Evolutionary conservation across 2,113 vertebrate species (phyloP).

Genomic region (Chaetura pelagica): DNA sequence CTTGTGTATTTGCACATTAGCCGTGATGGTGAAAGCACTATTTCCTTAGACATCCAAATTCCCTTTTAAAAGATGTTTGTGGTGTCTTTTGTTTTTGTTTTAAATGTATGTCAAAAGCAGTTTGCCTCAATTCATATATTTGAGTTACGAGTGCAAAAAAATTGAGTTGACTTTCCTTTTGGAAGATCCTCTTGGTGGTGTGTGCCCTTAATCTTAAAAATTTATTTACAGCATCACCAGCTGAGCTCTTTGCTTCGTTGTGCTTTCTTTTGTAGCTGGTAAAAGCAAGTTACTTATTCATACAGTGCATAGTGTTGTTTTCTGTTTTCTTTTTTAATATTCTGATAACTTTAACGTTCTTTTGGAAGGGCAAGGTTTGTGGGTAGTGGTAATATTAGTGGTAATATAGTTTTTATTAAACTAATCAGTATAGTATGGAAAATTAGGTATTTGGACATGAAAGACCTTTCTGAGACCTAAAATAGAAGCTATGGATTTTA

Average conservation of each 20-base stretch:
- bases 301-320: neutral
- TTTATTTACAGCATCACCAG: neutral
- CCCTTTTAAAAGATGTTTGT: neutral
- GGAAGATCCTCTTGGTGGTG: neutral
- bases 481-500: neutral
- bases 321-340: neutral
- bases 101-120: neutral
- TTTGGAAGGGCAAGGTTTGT: neutral
- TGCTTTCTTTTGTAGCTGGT: neutral
- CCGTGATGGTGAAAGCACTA: neutral
- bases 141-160: neutral
- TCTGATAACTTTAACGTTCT: neutral
- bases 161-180: neutral
- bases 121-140: neutral
- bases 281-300: neutral
- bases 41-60: conserved; percentile 8
- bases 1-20: conserved; percentile 15
- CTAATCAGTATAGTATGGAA: neutral
- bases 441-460: neutral
- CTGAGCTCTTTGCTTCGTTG: neutral
- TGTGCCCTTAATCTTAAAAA: neutral
- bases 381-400: neutral
- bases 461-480: neutral
- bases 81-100: neutral
- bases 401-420: neutral